Conservation (phyloP, 2,797 vertebrate species). For the Rhincodon typus region DNA sequence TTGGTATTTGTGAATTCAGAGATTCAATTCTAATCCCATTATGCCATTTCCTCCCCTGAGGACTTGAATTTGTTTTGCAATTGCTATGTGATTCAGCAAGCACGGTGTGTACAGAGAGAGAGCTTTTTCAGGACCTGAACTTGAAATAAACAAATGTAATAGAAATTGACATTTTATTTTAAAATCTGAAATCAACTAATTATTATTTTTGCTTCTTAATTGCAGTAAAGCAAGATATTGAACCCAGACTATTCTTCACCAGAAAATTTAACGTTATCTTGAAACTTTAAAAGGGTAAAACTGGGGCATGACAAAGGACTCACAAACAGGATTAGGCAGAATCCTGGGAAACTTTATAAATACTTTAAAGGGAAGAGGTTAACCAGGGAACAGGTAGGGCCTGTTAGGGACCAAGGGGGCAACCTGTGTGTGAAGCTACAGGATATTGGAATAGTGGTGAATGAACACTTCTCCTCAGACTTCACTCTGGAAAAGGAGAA, state of each 20-base stretch:
- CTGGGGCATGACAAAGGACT: no score
- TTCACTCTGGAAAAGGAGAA: no score
- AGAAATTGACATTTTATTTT: background rate
- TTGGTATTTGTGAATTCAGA: background rate
- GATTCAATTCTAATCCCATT: background rate
- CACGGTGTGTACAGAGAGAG: background rate
- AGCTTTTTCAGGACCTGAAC: background rate
- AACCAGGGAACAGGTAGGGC: no score
- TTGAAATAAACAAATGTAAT: background rate
- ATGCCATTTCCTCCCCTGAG: background rate
- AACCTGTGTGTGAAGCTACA: no score
- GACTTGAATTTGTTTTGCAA: background rate
- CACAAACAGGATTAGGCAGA: no score
- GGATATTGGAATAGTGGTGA: no score
- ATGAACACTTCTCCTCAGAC: no score
- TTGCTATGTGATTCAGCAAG: background rate
- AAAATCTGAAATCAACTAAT: background rate
- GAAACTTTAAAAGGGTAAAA: background rate
- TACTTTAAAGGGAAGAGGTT: no score
- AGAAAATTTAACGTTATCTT: background rate
- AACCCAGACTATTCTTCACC: background rate
- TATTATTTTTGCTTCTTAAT: background rate
- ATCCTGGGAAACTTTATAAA: no score
- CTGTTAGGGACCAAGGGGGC: no score
- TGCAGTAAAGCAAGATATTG: background rate